These are phyloP conservation scores for Amphilophus citrinellus DNA, from an alignment of 2,113 vertebrate species.

Conservation along the genomic window DNA sequence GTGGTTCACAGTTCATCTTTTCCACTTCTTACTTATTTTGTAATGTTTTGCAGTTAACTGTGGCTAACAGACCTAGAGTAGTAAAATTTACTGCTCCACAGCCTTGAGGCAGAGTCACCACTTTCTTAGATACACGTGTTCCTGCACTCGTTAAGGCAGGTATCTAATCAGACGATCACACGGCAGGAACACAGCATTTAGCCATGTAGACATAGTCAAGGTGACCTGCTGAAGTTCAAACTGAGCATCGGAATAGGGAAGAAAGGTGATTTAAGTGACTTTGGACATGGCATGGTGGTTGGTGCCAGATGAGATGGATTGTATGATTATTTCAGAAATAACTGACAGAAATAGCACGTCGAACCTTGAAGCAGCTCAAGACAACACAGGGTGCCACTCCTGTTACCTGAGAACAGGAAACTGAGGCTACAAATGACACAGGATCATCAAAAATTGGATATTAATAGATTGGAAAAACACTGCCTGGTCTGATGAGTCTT, in stretches of 20 bases:
- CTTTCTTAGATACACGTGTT: rapidly evolving
- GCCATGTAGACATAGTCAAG: background rate
- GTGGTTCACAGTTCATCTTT: background rate
- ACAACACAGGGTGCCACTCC: no score
- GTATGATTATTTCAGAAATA: no score
- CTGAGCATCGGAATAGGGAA: rapidly evolving
- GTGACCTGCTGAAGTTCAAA: background rate
- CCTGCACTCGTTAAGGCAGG: background rate
- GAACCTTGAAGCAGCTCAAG: no score
- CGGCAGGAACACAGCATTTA: background rate
- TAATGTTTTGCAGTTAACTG: background rate
- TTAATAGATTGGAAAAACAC: no score
- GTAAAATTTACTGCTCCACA: background rate
- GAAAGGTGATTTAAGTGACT: background rate
- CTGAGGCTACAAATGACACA: no score
- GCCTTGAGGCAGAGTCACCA: background rate
- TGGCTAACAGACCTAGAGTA: background rate
- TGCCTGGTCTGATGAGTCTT: no score
- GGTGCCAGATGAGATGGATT: background rate
- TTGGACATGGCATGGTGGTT: background rate
- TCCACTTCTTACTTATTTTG: background rate
- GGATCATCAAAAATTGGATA: no score
- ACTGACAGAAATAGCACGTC: no score
- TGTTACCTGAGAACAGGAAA: no score
- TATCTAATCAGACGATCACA: background rate